Percentiles rank a stretch among this genome's conserved stretches.
These are phyloP conservation scores for Apis dorsata DNA, from an alignment of 1,140 invertebrate genomes.

Conservation along the genomic window DNA sequence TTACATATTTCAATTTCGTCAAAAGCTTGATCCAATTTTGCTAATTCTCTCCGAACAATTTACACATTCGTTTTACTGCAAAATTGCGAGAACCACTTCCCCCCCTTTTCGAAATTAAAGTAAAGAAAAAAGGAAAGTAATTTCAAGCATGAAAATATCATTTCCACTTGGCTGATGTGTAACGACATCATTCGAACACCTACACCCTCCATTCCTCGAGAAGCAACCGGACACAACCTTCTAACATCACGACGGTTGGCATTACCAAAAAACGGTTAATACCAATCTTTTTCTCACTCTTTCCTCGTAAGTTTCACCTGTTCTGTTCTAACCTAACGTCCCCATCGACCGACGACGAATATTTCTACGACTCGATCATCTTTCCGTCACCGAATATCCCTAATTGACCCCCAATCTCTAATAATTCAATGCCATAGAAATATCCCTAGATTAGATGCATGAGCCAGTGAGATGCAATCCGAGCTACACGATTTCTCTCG, in stretches of 20 bases:
- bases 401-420: background rate
- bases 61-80: too few relatives aligned
- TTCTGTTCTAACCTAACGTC: background rate
- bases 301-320: background rate
- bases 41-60: too few relatives aligned
- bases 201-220: conserved; percentile 18
- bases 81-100: background rate
- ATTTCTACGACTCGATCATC: too few relatives aligned
- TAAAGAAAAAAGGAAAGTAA: background rate
- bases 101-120: background rate
- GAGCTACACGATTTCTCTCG: background rate
- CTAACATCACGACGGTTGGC: conserved; percentile 19
- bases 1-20: too few relatives aligned
- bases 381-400: too few relatives aligned
- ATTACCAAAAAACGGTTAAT: background rate
- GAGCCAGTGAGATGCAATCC: conserved; percentile 11
- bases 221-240: conserved; percentile 46
- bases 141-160: background rate
- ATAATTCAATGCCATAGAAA: background rate
- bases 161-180: background rate
- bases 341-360: too few relatives aligned
- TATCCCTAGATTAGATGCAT: too few relatives aligned
- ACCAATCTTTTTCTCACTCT: conserved; percentile 27
- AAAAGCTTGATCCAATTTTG: too few relatives aligned
- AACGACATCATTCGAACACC: conserved; percentile 6